These are phyloP conservation scores for Spicauda simplicius DNA, from an alignment of 2,888 invertebrate species.

Conservation along the genomic window DNA sequence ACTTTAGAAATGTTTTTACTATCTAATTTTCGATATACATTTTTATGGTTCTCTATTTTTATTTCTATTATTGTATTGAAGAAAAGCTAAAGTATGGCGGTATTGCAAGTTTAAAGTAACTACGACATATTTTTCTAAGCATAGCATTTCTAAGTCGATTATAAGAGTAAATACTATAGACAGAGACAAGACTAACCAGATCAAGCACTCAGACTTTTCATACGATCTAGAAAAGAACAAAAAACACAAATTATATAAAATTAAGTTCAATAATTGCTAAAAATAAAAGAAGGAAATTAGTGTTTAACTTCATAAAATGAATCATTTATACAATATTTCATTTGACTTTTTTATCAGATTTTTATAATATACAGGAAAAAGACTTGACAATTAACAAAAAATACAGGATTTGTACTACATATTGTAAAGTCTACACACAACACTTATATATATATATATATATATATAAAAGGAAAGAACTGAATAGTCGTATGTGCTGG, in stretches of 20 bases:
- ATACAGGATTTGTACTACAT: background rate
- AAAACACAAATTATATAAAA: slow-evolving; percentile 21
- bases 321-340: background rate
- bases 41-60: background rate
- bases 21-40: too few species aligned
- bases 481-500: too few species aligned
- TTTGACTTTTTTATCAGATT: background rate
- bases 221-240: slow-evolving; percentile 34
- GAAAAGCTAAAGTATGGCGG: background rate
- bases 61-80: background rate
- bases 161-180: slow-evolving; percentile 11
- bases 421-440: slow-evolving; percentile 7
- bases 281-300: background rate
- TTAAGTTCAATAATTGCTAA: background rate
- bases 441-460: slow-evolving; percentile 22
- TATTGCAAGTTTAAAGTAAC: background rate
- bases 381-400: background rate
- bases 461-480: too few species aligned
- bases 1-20: too few species aligned
- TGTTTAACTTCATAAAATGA: background rate
- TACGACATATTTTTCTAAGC: slow-evolving; percentile 1
- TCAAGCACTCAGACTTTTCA: slow-evolving; percentile 33
- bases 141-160: slow-evolving; percentile 5
- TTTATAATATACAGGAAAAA: too few species aligned
- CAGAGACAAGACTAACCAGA: slow-evolving; percentile 30